Percentiles rank a stretch among this genome's conserved stretches.
phyloP scores from a whole-genome alignment of 2,888 invertebrate species.

The Amphipyra tragopoginis region DNA sequence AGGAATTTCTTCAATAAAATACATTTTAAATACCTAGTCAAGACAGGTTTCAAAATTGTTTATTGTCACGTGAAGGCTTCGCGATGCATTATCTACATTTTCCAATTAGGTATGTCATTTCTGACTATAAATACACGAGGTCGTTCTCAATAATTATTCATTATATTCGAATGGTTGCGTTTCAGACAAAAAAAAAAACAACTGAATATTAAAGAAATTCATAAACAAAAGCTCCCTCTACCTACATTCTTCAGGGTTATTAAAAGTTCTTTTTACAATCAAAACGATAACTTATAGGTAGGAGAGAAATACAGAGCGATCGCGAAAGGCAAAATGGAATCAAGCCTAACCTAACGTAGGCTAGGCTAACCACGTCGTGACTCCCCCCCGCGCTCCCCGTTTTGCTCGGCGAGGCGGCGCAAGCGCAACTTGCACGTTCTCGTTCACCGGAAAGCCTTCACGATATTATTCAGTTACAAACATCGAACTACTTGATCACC shows the following conservation, averaged over 20 bases:
- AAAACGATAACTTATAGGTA: slow-evolving; percentile 38
- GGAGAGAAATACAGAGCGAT: slow-evolving; percentile 60
- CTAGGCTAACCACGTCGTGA: slow-evolving; percentile 87
- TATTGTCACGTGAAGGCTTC: slow-evolving; percentile 38
- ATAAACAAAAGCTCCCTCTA: not conserved
- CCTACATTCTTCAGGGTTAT: slow-evolving; percentile 19
- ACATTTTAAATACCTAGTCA: not conserved
- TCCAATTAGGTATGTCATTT: slow-evolving; percentile 18
- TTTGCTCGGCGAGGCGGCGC: slow-evolving; percentile 53
- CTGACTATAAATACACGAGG: slow-evolving; percentile 27
- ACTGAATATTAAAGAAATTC: slow-evolving; percentile 1
- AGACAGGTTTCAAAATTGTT: slow-evolving; percentile 14
- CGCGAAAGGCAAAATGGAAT: slow-evolving; percentile 74
- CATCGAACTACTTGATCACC: slow-evolving; percentile 71
- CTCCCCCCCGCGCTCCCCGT: slow-evolving; percentile 62
- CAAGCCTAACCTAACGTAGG: slow-evolving; percentile 73
- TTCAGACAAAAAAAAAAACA: not conserved
- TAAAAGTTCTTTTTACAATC: slow-evolving; percentile 40
- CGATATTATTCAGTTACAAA: slow-evolving; percentile 75
- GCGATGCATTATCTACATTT: slow-evolving; percentile 11
- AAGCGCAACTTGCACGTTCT: slow-evolving; percentile 63
- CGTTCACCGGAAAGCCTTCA: slow-evolving; percentile 78
- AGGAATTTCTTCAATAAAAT: slow-evolving; percentile 43
- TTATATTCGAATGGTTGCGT: not conserved
- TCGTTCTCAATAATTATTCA: slow-evolving; percentile 20